phyloP scores from a whole-genome alignment of 2,113 vertebrate genomes.

The Papio anubis region DNA sequence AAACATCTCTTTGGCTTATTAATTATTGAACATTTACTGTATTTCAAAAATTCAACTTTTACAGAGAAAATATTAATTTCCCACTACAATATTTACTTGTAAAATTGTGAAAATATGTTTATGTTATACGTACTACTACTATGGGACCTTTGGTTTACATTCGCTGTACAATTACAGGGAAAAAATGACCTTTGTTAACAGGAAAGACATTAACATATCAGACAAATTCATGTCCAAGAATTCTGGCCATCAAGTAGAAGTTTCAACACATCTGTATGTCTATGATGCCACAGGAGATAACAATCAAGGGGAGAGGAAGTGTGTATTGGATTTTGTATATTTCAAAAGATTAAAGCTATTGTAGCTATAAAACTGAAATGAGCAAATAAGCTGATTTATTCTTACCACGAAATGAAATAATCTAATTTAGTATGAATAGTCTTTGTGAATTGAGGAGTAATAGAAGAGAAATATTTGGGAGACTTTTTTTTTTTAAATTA shows the following conservation, averaged over 20 bases:
- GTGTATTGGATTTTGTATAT: background rate
- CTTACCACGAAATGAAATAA: constrained; percentile 48
- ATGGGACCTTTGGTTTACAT: background rate
- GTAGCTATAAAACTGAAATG: constrained; percentile 13
- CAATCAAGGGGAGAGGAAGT: background rate
- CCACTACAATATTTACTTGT: background rate
- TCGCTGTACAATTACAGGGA: background rate
- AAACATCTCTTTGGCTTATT: background rate
- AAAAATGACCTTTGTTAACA: background rate
- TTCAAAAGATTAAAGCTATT: constrained; percentile 52
- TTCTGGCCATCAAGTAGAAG: background rate
- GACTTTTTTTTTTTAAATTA: constrained; percentile 59
- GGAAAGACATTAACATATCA: background rate
- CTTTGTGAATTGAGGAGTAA: constrained; percentile 38
- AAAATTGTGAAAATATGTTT: background rate
- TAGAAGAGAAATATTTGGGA: constrained; percentile 64
- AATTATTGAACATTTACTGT: background rate
- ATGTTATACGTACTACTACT: background rate
- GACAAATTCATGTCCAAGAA: background rate
- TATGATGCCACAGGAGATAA: background rate
- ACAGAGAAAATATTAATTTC: background rate
- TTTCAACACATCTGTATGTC: background rate
- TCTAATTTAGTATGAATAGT: constrained; percentile 58
- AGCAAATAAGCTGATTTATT: constrained; percentile 61
- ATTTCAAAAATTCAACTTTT: background rate